These are phyloP conservation scores for Drosophila flavopinicola DNA, from an alignment of 2,888 invertebrate genomes.

Conservation along the genomic window DNA sequence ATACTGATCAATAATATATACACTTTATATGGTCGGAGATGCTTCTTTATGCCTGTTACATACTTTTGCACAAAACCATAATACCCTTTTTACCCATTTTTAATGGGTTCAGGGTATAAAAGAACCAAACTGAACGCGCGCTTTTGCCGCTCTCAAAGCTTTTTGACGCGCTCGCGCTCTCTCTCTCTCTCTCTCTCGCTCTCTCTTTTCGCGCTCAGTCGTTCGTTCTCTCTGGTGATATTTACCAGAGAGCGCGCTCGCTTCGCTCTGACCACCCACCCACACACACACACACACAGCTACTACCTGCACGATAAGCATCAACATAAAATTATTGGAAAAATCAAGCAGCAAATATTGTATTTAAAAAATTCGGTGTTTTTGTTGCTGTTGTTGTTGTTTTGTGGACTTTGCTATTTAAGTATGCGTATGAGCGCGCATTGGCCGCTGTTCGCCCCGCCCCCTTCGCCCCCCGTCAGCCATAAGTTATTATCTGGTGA, in stretches of 20 bases:
- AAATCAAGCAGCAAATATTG: conserved; percentile 32
- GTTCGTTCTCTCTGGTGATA: not conserved
- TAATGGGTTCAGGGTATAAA: too few relatives aligned
- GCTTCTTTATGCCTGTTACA: too few relatives aligned
- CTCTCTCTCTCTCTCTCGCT: not conserved
- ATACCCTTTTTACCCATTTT: too few relatives aligned
- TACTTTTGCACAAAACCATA: too few relatives aligned
- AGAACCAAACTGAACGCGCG: conserved; percentile 30
- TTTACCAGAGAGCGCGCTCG: not conserved
- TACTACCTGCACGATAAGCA: conserved; percentile 42
- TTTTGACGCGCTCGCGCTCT: conserved; percentile 10
- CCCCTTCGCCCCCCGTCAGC: not conserved
- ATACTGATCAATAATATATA: too few relatives aligned
- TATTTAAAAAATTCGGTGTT: conserved; percentile 15
- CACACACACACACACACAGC: conserved; percentile 10
- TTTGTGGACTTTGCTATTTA: conserved; percentile 37
- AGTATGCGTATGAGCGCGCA: conserved; percentile 50
- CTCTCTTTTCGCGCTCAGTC: conserved; percentile 1
- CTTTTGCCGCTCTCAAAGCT: conserved; percentile 2
- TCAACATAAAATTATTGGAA: conserved; percentile 35
- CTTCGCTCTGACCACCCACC: conserved; percentile 5
- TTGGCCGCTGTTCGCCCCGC: not conserved
- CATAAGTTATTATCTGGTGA: not conserved
- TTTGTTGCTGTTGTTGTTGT: conserved; percentile 6
- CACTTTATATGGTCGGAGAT: too few relatives aligned